These are phyloP conservation scores for Panthera tigris DNA, from an alignment of 2,113 vertebrate species.

Conservation along the genomic window DNA sequence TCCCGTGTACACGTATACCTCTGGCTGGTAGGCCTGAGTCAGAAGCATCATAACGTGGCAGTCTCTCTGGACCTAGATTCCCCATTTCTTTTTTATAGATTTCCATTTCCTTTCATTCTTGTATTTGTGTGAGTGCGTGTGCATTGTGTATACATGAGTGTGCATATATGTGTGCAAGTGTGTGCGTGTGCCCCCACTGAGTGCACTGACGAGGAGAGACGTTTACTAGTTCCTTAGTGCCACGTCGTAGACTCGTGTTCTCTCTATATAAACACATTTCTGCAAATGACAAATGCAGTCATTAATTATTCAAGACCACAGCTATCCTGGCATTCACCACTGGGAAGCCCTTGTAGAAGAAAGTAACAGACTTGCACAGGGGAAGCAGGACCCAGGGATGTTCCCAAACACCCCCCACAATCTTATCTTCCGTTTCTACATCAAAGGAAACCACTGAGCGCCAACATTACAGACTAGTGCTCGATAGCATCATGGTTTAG, in stretches of 20 bases:
- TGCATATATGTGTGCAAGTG: too few species aligned
- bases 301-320: background rate
- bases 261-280: background rate
- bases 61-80: background rate
- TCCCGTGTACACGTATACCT: accelerated
- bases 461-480: background rate
- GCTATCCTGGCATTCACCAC: background rate
- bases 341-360: background rate
- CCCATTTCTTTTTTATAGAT: background rate
- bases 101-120: background rate
- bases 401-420: background rate
- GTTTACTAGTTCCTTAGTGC: background rate
- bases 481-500: background rate
- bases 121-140: background rate
- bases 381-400: background rate
- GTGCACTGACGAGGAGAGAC: background rate
- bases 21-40: background rate
- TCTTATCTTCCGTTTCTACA: background rate
- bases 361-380: background rate
- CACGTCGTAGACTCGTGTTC: background rate
- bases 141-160: too few species aligned
- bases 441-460: background rate
- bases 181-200: background rate
- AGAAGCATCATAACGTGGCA: background rate
- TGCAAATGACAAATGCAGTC: background rate